Evolutionary conservation across 2,797 vertebrate species (phyloP), one percentile per base, ranked within the genome.

Genomic region (Gorsachius magnificus): DNA sequence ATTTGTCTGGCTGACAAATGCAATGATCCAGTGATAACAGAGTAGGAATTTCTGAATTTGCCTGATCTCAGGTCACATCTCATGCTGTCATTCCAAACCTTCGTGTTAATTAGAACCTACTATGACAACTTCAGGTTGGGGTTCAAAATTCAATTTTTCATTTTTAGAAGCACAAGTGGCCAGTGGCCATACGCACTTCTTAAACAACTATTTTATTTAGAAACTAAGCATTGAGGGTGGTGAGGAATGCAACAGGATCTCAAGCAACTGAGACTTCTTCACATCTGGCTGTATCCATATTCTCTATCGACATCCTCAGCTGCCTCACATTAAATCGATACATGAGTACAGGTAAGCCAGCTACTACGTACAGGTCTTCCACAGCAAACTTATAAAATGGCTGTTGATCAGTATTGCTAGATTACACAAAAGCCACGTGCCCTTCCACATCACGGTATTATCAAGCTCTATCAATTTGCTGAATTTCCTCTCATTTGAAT

Each of bases 261-360:
- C 38, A 72, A 58, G 57, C 11, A 69, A 80, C 46, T 24, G 36
- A 68, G 71, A 35, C 41, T 70, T 70, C 38, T 36, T 83, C 41
- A 54, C 31, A 56, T 48, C 20, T n/a, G 35, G 8, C 17, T 70
- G 24, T 50, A 50, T 28, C 35, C 20, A 26, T 45, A 35, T 22
- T 22, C 21, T 82, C 43, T 45, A 71, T 20, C 28, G 28, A 29
- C 50, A 53, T 14, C 29, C 21, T 82, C 48, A 41, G 38, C 25
- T 81, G 35, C 26, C 65, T 66, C 61, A 41, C 56, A 60, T 29
- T 66, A 45, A 48, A 90, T 14, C 10, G 41, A 66, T 70, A 54
- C 36, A 13, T 13, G 33, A 3, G 0, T 16, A 10, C 29, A 68
- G 50, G 33, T 17, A 56, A 82, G 25, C 20, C 35, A 0, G 0